Conservation (phyloP, 2,888 invertebrate genomes). For the Cryptosula pallasiana region DNA sequence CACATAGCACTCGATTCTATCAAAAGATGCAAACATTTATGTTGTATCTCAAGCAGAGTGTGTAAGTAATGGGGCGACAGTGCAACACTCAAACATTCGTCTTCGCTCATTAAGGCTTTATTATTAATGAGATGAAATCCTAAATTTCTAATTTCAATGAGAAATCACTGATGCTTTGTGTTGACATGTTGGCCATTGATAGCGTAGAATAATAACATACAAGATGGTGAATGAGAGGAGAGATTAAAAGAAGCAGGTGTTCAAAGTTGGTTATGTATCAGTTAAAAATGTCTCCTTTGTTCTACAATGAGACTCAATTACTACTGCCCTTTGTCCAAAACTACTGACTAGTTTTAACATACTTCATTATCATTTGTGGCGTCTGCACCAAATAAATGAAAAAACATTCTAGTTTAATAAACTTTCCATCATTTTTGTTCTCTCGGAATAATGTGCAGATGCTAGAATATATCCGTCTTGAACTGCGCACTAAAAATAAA, state of each 20-base stretch:
- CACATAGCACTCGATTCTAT: not conserved
- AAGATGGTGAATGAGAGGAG: not conserved
- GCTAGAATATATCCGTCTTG: no score
- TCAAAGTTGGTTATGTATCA: not conserved
- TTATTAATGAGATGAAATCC: conserved; percentile 9
- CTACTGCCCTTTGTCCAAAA: not conserved
- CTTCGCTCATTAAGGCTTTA: not conserved
- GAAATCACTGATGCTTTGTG: conserved; percentile 7
- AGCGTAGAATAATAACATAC: not conserved
- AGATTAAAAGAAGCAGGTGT: conserved; percentile 18
- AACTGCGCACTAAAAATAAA: no score
- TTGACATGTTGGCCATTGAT: not conserved
- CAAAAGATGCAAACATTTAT: conserved; percentile 10
- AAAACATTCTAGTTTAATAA: no score
- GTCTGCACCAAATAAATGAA: no score
- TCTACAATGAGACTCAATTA: not conserved
- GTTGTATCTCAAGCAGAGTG: not conserved
- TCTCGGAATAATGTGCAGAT: no score
- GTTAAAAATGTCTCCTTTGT: conserved; percentile 11
- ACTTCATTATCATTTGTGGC: no score
- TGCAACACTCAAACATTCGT: not conserved
- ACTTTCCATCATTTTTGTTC: no score
- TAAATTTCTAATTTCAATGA: conserved; percentile 4
- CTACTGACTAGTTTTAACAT: no score
- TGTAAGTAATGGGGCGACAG: conserved; percentile 6